Base-by-base conservation (phyloP, 2,888 invertebrate genomes). In the Parapristionchus giblindavisi region DNA sequence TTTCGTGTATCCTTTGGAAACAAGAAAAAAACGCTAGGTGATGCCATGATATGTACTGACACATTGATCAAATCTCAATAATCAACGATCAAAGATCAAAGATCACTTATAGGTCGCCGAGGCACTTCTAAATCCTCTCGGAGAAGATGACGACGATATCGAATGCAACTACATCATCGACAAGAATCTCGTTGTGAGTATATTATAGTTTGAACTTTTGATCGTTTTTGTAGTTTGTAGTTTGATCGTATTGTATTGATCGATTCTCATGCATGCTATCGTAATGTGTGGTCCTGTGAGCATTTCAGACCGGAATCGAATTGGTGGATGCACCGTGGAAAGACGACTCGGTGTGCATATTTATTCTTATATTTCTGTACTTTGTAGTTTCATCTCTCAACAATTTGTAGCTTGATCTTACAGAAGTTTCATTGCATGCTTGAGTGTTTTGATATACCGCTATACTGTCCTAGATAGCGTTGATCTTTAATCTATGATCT, bases 131-230 rank as follows among this genome's bases (percentile, higher is more conserved):
- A 86, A 86, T 76, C 86, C 86, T 4, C 66, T 86, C 24, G 86
- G 86, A 56, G 81, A 83, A 40, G 82, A 82, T 52, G 81, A 81
- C 58, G 81, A 83, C 52, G 80, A 81, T 78, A 68, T 83, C 27
- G 81, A 84, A 58, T 83, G 84, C 77, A 86, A 86, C 52, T 86
- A 84, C 60, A 81, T 86, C 40, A 84, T 86, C 65, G 86, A 86
- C 79, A 85, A 85, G 76, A 86, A 86, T 77, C 77, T 86, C 11
- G 84, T 86, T 48, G 83, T 81, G 63, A 80, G 83, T 78, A 51
- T 43, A 72, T 51, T 51, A 17, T 27, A 14, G 21, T 32, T 34
- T 36, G 24, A 14, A 54, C 36, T 17, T 56, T 21, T n/a, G 21
- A 48, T 6, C 56, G 6, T 54, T 61, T n/a, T 36, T 27, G 29